A percentile compares a stretch with the other conserved stretches of the same genome.
phyloP scores from a whole-genome alignment of 2,113 vertebrate genomes.

The Brienomyrus brachyistius region DNA sequence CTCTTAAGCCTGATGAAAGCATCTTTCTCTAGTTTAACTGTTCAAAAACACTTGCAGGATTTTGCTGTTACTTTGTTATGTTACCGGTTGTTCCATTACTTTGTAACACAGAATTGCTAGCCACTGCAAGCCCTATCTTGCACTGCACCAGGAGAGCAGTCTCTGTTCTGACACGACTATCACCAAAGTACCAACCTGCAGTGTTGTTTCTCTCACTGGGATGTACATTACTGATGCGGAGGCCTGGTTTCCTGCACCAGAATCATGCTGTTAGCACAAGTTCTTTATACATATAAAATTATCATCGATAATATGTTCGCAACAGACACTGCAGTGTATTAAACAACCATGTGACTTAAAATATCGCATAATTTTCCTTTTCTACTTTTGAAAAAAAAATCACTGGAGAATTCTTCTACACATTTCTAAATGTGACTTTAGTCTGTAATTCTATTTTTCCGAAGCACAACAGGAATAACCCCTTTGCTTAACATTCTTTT shows the following conservation, averaged over 20 bases:
- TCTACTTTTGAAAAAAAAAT: neutral
- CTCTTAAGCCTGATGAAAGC: neutral
- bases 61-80: no score
- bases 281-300: neutral
- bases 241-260: neutral
- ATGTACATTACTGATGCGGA: neutral
- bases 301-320: neutral
- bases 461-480: neutral
- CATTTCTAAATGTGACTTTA: neutral
- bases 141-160: neutral
- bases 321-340: neutral
- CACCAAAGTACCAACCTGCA: neutral
- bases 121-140: slow-evolving; percentile 8
- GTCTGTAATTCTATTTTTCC: neutral
- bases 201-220: neutral
- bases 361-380: neutral
- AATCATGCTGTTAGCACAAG: neutral
- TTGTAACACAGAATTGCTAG: no score
- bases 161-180: neutral
- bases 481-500: neutral
- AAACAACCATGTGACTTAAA: neutral
- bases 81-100: no score
- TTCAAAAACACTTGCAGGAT: no score
- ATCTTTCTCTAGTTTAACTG: neutral
- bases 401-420: neutral